Evolutionary conservation across 2,113 vertebrate species (phyloP), one percentile per base, ranked within the genome.

Genomic region (Candoia aspera): DNA sequence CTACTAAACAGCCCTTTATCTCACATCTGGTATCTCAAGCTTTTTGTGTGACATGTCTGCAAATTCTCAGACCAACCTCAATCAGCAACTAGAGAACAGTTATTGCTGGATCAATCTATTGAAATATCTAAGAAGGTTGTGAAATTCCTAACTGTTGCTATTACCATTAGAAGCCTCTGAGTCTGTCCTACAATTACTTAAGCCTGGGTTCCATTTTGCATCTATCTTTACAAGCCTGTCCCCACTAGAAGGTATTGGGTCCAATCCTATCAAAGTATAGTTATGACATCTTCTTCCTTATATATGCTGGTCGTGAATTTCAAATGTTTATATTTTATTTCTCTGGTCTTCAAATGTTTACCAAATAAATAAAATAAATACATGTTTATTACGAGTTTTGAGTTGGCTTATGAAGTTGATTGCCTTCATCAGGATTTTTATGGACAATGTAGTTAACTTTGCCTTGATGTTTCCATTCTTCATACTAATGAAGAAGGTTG

Each of bases 401-500:
- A 79, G 33, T 19, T 42, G 17, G 17, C 37, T 42, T 79, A 79
- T 42, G 1, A 64, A 64, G 26, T 42, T 37, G 17, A 79, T 79
- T 79, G 33, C 37, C 68, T 37, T 79, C 37, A 79, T 37, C 33
- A 79, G 37, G 8, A 37, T 8, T 79, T 42, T 79, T 37, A 79
- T 42, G 33, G 17, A 17, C 68, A 79, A 79, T 15, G 6, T 21
- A 33, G 68, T 79, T 33, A 37, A 17, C 37, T 79, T 37, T 79
- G 33, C 33, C 33, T 79, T 79, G 73, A 2, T 21, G 24, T 84
- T 88, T 90, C 89, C 73, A 84, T 58, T 59, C 13, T 79, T 84
- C 73, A 26, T 84, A 54, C 33, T 90, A 84, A 58, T 90, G 33
- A 84, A 84, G 55, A 29, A 60, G 54, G 62, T 90, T 90, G 54